phyloP scores from a whole-genome alignment of 2,113 vertebrate species.

The Cebus imitator region DNA sequence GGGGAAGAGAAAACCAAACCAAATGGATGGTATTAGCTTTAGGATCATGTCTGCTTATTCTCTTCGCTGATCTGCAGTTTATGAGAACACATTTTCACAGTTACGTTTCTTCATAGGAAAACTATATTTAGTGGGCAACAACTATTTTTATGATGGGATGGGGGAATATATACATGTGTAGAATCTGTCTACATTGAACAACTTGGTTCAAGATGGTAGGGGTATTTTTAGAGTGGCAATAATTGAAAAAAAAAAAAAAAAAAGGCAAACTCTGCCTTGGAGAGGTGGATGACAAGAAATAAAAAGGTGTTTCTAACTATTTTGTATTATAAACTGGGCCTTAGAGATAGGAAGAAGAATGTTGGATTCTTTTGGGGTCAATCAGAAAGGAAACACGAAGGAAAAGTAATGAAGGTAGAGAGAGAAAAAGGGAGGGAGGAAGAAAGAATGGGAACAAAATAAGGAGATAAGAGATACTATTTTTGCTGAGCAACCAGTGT shows the following conservation, averaged over 20 bases:
- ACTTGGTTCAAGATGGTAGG: constrained; percentile 78
- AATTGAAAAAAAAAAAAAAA: constrained; percentile 79
- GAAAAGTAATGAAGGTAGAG: constrained; percentile 45
- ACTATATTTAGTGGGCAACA: constrained; percentile 82
- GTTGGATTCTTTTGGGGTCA: constrained; percentile 71
- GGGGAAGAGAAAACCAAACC: constrained; percentile 84
- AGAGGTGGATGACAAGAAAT: constrained; percentile 75
- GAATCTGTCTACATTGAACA: constrained; percentile 71
- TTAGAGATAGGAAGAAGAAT: constrained; percentile 71
- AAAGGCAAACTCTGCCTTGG: constrained; percentile 75
- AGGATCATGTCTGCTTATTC: constrained; percentile 81
- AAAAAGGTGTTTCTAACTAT: constrained; percentile 80
- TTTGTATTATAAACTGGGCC: constrained; percentile 80
- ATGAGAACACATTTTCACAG: constrained; percentile 81
- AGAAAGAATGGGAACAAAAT: neutral
- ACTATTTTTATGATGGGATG: constrained; percentile 85
- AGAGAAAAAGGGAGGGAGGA: constrained; percentile 47
- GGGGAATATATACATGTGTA: constrained; percentile 66
- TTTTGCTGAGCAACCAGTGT: constrained; percentile 81
- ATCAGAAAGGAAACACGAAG: constrained; percentile 72
- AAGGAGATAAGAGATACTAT: constrained; percentile 56
- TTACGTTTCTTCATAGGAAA: constrained; percentile 84
- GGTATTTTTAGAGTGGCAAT: constrained; percentile 84
- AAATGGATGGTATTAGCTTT: constrained; percentile 85
- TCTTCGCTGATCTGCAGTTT: constrained; percentile 81